Evolutionary conservation across 1,140 invertebrate species (phyloP).

Genomic region (Drosophila pachea): DNA sequence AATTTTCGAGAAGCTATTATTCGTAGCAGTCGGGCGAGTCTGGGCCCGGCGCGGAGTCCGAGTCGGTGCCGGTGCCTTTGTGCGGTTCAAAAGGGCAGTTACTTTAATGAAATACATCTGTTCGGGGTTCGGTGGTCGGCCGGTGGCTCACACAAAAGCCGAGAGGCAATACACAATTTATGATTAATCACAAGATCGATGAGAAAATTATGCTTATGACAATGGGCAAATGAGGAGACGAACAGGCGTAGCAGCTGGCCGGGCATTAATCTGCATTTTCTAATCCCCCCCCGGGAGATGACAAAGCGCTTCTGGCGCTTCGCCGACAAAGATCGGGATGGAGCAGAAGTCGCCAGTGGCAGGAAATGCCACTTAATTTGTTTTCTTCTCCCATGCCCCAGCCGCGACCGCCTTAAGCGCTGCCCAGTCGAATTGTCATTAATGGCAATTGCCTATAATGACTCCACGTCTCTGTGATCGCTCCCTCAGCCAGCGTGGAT

Average conservation of each 20-base stretch:
- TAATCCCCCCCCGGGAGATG: slow-evolving; percentile 64
- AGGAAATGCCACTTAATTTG: slow-evolving; percentile 76
- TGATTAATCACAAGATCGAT: slow-evolving; percentile 78
- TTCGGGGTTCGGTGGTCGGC: slow-evolving; percentile 33
- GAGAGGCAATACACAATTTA: slow-evolving; percentile 58
- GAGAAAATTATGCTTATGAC: slow-evolving; percentile 76
- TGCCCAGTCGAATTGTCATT: slow-evolving; percentile 69
- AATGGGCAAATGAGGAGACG: slow-evolving; percentile 46
- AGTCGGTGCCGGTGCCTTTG: slow-evolving; percentile 37
- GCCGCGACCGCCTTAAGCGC: slow-evolving; percentile 60
- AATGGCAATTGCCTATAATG: slow-evolving; percentile 75
- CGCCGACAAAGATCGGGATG: slow-evolving; percentile 68
- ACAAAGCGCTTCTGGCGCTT: slow-evolving; percentile 74
- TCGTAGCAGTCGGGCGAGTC: slow-evolving; percentile 5
- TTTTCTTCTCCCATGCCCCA: slow-evolving; percentile 28
- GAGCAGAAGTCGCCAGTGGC: slow-evolving; percentile 56
- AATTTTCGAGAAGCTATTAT: slow-evolving; percentile 46
- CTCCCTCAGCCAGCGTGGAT: slow-evolving; percentile 49
- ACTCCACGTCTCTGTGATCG: slow-evolving; percentile 55
- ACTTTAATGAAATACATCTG: slow-evolving; percentile 71
- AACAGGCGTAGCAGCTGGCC: slow-evolving; percentile 19
- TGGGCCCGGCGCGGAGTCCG: slow-evolving; percentile 4
- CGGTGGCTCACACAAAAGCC: slow-evolving; percentile 48
- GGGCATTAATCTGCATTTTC: slow-evolving; percentile 74
- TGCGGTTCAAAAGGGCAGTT: slow-evolving; percentile 42